A percentile compares a stretch with the other conserved stretches of the same genome.
phyloP scores from a whole-genome alignment of 2,113 vertebrate species.

The Epinephelus cyanopodus region DNA sequence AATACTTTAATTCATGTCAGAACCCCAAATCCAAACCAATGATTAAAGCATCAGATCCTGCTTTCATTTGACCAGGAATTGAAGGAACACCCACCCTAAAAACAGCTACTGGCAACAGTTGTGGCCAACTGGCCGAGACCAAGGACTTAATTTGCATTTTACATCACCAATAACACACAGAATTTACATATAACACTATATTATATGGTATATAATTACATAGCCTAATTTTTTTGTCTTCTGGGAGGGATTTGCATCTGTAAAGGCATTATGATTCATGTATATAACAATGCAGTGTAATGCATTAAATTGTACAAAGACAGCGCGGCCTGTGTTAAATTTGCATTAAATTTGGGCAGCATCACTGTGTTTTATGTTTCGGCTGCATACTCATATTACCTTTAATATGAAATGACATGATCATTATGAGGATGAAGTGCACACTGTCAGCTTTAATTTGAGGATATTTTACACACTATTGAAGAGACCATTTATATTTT shows the following conservation, averaged over 20 bases:
- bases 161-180: background rate
- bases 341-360: conserved; percentile 26
- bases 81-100: conserved; percentile 6
- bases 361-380: conserved; percentile 22
- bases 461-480: conserved; percentile 17
- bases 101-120: background rate
- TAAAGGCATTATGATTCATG: background rate
- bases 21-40: background rate
- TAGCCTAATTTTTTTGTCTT: background rate
- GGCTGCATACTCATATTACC: conserved; percentile 25
- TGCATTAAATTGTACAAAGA: conserved; percentile 3
- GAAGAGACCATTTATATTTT: conserved; percentile 9
- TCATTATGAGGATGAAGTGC: conserved; percentile 58
- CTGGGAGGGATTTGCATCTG: background rate
- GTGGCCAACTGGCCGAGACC: background rate
- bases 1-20: conserved; percentile 27
- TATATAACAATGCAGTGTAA: background rate
- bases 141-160: background rate
- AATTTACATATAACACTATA: background rate
- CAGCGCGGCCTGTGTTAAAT: conserved; percentile 3
- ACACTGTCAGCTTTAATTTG: conserved; percentile 52
- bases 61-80: conserved; percentile 23
- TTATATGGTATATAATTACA: no score
- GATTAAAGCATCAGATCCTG: background rate
- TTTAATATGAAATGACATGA: conserved; percentile 52